phyloP scores from a whole-genome alignment of 1,140 invertebrate genomes.

The Eueides isabella region DNA sequence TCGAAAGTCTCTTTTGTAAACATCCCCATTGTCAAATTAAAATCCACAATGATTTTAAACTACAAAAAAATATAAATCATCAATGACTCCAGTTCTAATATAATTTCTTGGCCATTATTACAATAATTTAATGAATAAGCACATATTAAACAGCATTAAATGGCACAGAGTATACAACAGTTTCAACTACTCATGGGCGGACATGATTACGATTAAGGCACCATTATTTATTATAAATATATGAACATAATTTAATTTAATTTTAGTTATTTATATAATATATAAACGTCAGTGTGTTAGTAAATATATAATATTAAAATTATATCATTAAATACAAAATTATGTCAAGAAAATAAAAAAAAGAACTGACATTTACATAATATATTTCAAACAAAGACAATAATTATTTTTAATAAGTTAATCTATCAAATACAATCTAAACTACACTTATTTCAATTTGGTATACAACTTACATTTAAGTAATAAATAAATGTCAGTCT shows the following conservation, averaged over 20 bases:
- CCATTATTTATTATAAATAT: slow-evolving; percentile 33
- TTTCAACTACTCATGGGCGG: slow-evolving; percentile 39
- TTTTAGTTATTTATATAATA: background rate
- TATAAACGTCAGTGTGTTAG: background rate
- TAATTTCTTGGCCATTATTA: background rate
- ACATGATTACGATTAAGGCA: slow-evolving; percentile 47
- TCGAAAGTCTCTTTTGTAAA: background rate
- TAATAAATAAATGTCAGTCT: slow-evolving; percentile 76
- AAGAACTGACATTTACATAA: background rate
- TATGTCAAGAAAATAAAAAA: background rate
- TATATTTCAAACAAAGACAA: background rate
- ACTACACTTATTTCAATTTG: slow-evolving; percentile 53
- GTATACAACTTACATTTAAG: slow-evolving; percentile 62
- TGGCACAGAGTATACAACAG: slow-evolving; percentile 38
- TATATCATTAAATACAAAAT: background rate
- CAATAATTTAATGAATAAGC: slow-evolving; percentile 2
- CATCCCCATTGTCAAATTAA: background rate
- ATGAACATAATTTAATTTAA: background rate
- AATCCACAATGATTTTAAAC: background rate
- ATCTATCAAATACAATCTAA: slow-evolving; percentile 25
- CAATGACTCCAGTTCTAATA: background rate
- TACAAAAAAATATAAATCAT: background rate
- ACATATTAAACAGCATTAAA: slow-evolving; percentile 19
- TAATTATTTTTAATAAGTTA: slow-evolving; percentile 28
- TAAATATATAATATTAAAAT: slow-evolving; percentile 7